These are phyloP conservation scores for Theocolax elegans DNA, from an alignment of 1,140 invertebrate species.

Conservation along the genomic window DNA sequence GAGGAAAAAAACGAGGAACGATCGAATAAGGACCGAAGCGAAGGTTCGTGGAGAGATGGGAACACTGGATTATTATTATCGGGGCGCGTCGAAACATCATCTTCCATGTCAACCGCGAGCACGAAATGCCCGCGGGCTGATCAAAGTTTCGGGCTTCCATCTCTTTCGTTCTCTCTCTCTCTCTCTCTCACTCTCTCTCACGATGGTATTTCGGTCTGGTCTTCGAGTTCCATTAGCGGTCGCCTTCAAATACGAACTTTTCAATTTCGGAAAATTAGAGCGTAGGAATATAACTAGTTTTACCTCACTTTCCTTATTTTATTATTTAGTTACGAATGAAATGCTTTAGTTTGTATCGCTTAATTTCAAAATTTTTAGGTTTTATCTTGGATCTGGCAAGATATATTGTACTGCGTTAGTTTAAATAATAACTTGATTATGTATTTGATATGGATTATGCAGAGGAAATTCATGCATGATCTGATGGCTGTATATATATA, in stretches of 20 bases:
- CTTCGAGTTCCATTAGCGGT: constrained; percentile 11
- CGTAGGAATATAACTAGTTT: neutral
- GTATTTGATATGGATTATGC: no score
- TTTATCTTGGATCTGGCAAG: no score
- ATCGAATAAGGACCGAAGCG: neutral
- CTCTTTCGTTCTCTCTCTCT: neutral
- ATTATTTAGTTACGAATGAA: neutral
- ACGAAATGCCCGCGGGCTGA: constrained; percentile 1
- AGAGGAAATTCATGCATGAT: no score
- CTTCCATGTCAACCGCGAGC: constrained; percentile 2
- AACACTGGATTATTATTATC: constrained; percentile 19
- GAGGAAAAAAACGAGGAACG: neutral
- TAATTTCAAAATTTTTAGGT: no score
- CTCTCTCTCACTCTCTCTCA: neutral
- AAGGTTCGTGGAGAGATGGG: neutral
- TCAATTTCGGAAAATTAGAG: constrained; percentile 11
- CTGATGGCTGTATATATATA: no score
- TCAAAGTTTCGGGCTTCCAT: neutral
- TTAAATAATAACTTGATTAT: no score
- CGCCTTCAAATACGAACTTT: constrained; percentile 18
- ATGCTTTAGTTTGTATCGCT: neutral
- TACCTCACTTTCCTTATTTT: neutral
- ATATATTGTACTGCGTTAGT: no score
- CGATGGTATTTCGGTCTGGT: neutral
- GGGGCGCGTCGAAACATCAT: constrained; percentile 1